Evolutionary conservation across 2,113 vertebrate species (phyloP), one percentile per base, ranked within the genome.

Genomic region (Podilymbus podiceps): DNA sequence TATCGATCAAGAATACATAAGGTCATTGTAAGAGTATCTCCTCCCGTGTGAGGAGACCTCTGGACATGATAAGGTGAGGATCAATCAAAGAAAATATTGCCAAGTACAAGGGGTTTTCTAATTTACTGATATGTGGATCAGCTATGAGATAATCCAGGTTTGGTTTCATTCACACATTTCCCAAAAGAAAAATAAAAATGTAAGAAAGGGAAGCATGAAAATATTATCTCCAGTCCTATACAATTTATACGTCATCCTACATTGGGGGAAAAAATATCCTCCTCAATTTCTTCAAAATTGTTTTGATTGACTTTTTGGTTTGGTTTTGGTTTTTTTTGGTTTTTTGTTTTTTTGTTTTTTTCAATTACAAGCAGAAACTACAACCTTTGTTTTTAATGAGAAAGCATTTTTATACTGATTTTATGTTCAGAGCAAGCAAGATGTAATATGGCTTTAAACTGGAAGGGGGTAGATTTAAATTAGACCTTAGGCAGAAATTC

Each of bases 11-110:
- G 33, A 67, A 46, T 44, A 71, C 31, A 7, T 49, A 40, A 88
- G 17, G 53, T 58, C 56, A 52, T 14, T 46, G 5, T 60, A 81
- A 81, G 46, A 71, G 77, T 88, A 19, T 15, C 13, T 81, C 25
- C 6, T 58, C 12, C 42, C 2, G 1, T 56, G 3, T 3, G 2
- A 71, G 9, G 9, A 73, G 3, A 66, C 5, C 3, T 62, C 30
- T 80, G 16, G 19, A 52, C 25, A 69, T 52, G 12, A 28, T 28
- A 76, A 73, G 7, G 9, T 49, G 27, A 85, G 4, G 5, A 59
- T 72, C 22, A 81, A 5, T 47, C 19, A 69, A 71, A 76, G 15
- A 88, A 77, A 74, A 66, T 67, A 74, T 42, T 74, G 24, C 6
- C 8, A 74, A 68, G 5, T 72, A 59, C 5, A 63, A 44, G 16